Percentiles rank a stretch among this genome's conserved stretches.
phyloP scores from a whole-genome alignment of 2,888 invertebrate species.

The Plagodis pulveraria region DNA sequence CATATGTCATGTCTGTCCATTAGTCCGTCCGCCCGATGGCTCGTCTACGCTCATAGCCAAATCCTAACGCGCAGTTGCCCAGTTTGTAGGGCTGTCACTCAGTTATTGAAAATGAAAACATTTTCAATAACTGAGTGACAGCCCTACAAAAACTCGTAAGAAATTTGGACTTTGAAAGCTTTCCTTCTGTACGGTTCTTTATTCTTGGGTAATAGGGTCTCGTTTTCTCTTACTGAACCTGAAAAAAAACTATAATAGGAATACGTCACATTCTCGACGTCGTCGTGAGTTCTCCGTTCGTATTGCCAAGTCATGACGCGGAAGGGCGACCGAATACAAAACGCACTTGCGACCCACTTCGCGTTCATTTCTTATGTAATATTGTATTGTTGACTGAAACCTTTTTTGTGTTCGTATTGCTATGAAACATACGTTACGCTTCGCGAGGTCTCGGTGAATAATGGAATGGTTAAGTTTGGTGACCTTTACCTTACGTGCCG shows the following conservation, averaged over 20 bases:
- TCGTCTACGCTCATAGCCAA: too few relatives aligned
- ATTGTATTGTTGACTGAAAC: constrained; percentile 36
- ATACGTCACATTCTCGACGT: constrained; percentile 16
- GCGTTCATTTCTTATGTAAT: constrained; percentile 47
- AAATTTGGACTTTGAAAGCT: too few relatives aligned
- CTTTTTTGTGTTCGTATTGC: constrained; percentile 23
- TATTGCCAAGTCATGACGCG: constrained; percentile 37
- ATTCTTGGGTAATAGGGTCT: too few relatives aligned
- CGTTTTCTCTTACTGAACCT: constrained; percentile 11
- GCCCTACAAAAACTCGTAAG: too few relatives aligned
- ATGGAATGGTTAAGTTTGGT: constrained; percentile 19
- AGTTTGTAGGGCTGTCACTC: too few relatives aligned
- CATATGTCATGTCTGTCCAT: too few relatives aligned
- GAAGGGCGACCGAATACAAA: constrained; percentile 44
- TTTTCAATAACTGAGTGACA: too few relatives aligned
- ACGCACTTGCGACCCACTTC: constrained; percentile 48
- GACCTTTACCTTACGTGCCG: constrained; percentile 15
- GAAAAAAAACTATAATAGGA: constrained; percentile 26
- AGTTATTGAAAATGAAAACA: too few relatives aligned
- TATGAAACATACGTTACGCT: constrained; percentile 24
- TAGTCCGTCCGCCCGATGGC: too few relatives aligned
- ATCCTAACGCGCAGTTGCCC: too few relatives aligned
- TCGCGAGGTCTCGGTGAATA: constrained; percentile 18
- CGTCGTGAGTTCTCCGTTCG: constrained; percentile 33
- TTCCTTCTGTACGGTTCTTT: too few relatives aligned